Evolutionary conservation across 2,888 invertebrate genomes (phyloP).

Genomic region (Blera fallax): DNA sequence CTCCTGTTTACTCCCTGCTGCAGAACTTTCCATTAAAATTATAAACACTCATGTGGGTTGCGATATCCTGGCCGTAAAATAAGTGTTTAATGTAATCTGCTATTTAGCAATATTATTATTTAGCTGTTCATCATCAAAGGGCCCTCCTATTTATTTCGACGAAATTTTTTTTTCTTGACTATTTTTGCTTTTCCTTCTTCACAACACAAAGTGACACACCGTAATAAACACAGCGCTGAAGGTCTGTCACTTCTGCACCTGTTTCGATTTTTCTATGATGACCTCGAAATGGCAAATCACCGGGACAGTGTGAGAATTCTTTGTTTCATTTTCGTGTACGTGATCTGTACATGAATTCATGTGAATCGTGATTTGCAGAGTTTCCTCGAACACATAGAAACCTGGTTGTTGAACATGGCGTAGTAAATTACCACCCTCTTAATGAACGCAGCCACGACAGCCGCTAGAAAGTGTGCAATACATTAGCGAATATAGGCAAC

Average conservation of each 20-base stretch:
- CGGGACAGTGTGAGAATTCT: conserved; percentile 17
- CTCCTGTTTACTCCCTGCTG: conserved; percentile 71
- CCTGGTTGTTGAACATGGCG: neutral
- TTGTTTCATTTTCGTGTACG: conserved; percentile 15
- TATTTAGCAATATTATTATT: neutral
- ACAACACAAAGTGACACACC: conserved; percentile 60
- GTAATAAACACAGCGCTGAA: conserved; percentile 35
- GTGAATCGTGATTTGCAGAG: conserved; percentile 3
- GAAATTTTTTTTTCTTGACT: conserved; percentile 5
- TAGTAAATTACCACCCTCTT: neutral
- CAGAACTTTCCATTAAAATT: conserved; percentile 76
- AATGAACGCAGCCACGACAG: neutral
- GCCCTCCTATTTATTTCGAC: neutral
- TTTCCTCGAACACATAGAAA: neutral
- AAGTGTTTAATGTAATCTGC: neutral
- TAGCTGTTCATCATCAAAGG: neutral
- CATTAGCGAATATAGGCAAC: no score
- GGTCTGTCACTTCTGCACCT: conserved; percentile 58
- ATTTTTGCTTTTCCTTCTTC: conserved; percentile 20
- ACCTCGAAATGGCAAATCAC: conserved; percentile 48
- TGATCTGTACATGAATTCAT: neutral
- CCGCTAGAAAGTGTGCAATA: no score
- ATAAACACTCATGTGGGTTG: conserved; percentile 49
- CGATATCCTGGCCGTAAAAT: conserved; percentile 4
- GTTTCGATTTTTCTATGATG: conserved; percentile 54